Evolutionary conservation across 2,888 invertebrate species (phyloP).

Genomic region (Mythimna lalbum): DNA sequence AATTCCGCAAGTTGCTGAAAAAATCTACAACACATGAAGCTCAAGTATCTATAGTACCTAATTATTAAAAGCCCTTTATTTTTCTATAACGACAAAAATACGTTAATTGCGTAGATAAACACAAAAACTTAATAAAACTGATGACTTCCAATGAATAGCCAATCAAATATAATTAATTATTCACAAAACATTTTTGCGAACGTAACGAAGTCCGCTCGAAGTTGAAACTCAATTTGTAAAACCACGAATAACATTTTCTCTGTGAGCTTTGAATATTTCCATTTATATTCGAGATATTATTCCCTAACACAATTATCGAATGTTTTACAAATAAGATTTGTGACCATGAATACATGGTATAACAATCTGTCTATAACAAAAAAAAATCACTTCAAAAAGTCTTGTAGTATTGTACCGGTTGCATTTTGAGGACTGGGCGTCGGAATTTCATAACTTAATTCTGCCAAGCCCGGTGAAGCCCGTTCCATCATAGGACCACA

Average conservation of each 20-base stretch:
- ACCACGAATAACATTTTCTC: slow-evolving; percentile 57
- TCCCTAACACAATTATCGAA: background rate
- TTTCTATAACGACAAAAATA: background rate
- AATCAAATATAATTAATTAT: slow-evolving; percentile 69
- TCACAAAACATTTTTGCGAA: slow-evolving; percentile 68
- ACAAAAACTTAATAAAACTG: slow-evolving; percentile 31
- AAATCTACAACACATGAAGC: background rate
- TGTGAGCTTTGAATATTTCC: slow-evolving; percentile 56
- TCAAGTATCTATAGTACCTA: background rate
- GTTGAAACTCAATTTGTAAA: slow-evolving; percentile 65
- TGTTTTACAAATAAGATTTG: slow-evolving; percentile 1
- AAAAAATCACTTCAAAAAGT: no score
- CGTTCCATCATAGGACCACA: no score
- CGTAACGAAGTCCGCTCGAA: slow-evolving; percentile 44
- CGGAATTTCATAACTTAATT: no score
- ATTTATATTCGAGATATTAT: slow-evolving; percentile 10
- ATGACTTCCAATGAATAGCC: slow-evolving; percentile 66
- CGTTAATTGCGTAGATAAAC: slow-evolving; percentile 17
- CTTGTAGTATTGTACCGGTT: no score
- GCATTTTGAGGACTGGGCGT: no score
- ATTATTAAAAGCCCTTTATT: background rate
- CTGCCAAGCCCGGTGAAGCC: no score
- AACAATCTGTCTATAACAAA: no score
- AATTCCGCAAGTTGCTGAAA: background rate
- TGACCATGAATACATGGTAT: background rate